Evolutionary conservation across 1,140 invertebrate species (phyloP).

Genomic region (Brachionus rotundiformis): DNA sequence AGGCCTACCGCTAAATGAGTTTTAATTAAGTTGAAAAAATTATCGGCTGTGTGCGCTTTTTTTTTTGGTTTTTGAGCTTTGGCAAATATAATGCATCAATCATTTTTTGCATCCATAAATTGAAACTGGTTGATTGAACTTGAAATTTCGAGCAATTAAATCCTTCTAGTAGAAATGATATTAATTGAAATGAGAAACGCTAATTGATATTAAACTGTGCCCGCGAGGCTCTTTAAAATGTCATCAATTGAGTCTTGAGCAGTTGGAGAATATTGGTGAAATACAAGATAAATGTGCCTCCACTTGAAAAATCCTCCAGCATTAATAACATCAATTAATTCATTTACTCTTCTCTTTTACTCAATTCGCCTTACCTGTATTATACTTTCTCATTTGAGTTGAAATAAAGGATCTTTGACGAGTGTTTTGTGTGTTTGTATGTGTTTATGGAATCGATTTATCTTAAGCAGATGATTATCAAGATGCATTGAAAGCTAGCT

Average conservation of each 20-base stretch:
- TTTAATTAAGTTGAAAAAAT: constrained; percentile 21
- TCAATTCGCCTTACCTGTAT: neutral
- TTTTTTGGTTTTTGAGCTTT: constrained; percentile 30
- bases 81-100: constrained; percentile 3
- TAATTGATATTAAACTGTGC: constrained; percentile 33
- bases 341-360: neutral
- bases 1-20: constrained; percentile 19
- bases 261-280: neutral
- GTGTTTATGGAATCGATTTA: neutral
- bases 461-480: neutral
- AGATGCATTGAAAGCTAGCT: constrained; percentile 9
- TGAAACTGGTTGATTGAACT: constrained; percentile 5
- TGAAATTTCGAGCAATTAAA: constrained; percentile 15
- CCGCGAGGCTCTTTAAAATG: constrained; percentile 3
- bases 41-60: too few relatives aligned
- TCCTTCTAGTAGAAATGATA: constrained; percentile 24
- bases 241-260: neutral
- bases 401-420: neutral
- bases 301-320: neutral
- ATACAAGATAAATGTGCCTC: constrained; percentile 8
- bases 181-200: constrained; percentile 26
- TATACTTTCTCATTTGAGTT: neutral
- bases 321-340: constrained; percentile 4
- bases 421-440: neutral
- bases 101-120: too few relatives aligned